phyloP scores from a whole-genome alignment of 2,888 invertebrate genomes.

The Arge pagana region DNA sequence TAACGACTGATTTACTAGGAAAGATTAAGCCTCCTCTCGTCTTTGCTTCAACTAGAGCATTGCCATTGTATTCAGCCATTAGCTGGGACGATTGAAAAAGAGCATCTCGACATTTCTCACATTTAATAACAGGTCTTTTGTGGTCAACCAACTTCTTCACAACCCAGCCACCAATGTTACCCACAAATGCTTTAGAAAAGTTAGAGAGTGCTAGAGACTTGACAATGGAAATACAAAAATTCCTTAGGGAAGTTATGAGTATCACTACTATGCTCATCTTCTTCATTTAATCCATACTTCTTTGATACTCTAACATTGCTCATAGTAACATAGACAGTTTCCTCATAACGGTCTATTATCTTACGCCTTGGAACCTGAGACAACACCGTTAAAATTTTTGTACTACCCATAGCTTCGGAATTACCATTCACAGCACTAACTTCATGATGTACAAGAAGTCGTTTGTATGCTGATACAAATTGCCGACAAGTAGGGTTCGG shows the following conservation, averaged over 20 bases:
- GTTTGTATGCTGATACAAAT: slow-evolving; percentile 23
- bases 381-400: slow-evolving; percentile 10
- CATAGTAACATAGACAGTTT: slow-evolving; percentile 11
- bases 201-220: slow-evolving; percentile 11
- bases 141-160: slow-evolving; percentile 25
- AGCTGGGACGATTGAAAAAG: slow-evolving; percentile 15
- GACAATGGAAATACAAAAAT: slow-evolving; percentile 3
- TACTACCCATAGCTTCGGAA: slow-evolving; percentile 12
- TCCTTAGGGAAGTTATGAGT: neutral
- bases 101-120: slow-evolving; percentile 21
- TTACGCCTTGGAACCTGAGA: slow-evolving; percentile 4
- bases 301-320: slow-evolving; percentile 15
- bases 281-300: slow-evolving; percentile 18
- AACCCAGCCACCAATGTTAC: slow-evolving; percentile 21
- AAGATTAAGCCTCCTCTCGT: slow-evolving; percentile 21
- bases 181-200: slow-evolving; percentile 22
- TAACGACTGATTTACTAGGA: slow-evolving; percentile 26
- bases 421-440: slow-evolving; percentile 17
- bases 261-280: neutral
- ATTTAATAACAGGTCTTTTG: slow-evolving; percentile 14
- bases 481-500: slow-evolving; percentile 22
- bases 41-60: slow-evolving; percentile 12
- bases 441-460: slow-evolving; percentile 5
- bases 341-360: slow-evolving; percentile 18
- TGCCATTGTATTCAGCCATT: neutral